A percentile compares a stretch with the other conserved stretches of the same genome.
These are phyloP conservation scores for Synanthedon vespiformis DNA, from an alignment of 2,888 invertebrate genomes.

Conservation along the genomic window DNA sequence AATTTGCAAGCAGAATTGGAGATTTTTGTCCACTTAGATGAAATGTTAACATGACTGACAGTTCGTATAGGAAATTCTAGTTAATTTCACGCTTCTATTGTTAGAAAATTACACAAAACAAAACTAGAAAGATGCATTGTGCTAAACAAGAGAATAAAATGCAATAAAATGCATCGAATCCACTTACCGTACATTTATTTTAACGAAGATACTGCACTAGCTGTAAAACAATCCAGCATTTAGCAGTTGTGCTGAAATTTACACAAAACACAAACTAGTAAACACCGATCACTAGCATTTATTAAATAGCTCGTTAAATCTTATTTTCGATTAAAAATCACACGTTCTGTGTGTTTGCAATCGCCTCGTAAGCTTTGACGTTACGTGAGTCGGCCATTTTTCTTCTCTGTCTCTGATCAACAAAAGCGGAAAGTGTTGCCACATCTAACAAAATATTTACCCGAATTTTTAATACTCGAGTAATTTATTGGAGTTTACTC, in stretches of 20 bases:
- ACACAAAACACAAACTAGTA: constrained; percentile 16
- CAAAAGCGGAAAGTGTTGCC: constrained; percentile 45
- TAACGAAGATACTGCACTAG: constrained; percentile 23
- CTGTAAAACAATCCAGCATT: constrained; percentile 26
- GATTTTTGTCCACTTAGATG: no score
- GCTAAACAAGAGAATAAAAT: not conserved
- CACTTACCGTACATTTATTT: constrained; percentile 58
- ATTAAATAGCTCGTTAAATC: constrained; percentile 11
- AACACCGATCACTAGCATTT: constrained; percentile 32
- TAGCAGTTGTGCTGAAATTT: constrained; percentile 16
- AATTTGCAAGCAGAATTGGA: no score
- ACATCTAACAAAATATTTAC: constrained; percentile 5
- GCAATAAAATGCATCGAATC: constrained; percentile 12
- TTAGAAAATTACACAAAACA: no score
- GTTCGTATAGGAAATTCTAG: no score
- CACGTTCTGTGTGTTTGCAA: constrained; percentile 43
- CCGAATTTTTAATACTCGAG: not conserved
- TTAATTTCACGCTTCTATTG: no score
- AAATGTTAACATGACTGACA: no score
- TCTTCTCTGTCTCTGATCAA: constrained; percentile 34
- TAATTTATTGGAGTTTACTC: no score
- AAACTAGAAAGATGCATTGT: no score
- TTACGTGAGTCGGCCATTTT: constrained; percentile 58
- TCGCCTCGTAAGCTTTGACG: constrained; percentile 55
- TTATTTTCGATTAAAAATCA: constrained; percentile 30